A percentile compares a stretch with the other conserved stretches of the same genome.
These are phyloP conservation scores for Lepidonotus clava DNA, from an alignment of 2,888 invertebrate species.

Conservation along the genomic window DNA sequence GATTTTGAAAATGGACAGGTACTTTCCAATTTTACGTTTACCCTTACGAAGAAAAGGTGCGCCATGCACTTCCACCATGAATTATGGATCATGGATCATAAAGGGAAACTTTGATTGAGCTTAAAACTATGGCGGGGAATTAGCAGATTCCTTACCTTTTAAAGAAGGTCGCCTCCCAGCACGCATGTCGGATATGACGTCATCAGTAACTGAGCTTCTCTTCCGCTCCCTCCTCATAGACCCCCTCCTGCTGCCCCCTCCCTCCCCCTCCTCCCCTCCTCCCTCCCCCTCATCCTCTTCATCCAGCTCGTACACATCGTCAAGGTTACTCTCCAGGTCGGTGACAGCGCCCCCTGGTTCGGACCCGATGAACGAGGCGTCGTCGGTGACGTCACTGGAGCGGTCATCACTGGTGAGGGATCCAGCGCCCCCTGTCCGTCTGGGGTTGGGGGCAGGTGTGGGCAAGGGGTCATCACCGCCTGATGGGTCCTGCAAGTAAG, in stretches of 20 bases:
- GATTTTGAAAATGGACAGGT: too few relatives aligned
- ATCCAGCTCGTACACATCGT: background rate
- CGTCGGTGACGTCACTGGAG: conserved; percentile 28
- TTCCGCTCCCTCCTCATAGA: background rate
- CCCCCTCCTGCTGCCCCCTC: background rate
- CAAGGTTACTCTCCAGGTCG: conserved; percentile 39
- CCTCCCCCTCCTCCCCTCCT: background rate
- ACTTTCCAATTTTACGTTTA: too few relatives aligned
- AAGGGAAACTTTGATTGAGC: too few relatives aligned
- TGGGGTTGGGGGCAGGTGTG: background rate
- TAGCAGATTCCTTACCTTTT: too few relatives aligned
- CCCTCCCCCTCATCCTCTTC: background rate
- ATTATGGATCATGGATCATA: too few relatives aligned
- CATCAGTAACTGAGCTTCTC: background rate
- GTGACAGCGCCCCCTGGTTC: conserved; percentile 42
- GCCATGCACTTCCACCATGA: too few relatives aligned
- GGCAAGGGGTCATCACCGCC: too few relatives aligned
- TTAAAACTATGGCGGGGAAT: too few relatives aligned
- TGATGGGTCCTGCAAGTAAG: too few relatives aligned
- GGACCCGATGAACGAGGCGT: conserved; percentile 40
- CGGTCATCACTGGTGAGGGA: conserved; percentile 27
- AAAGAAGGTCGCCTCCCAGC: background rate
- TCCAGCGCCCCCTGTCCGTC: background rate
- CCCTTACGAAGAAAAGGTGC: too few relatives aligned
- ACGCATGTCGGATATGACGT: background rate